Percentiles rank a stretch among this genome's conserved stretches.
These are phyloP conservation scores for Astyanax mexicanus DNA, from an alignment of 2,797 vertebrate genomes.

Conservation along the genomic window DNA sequence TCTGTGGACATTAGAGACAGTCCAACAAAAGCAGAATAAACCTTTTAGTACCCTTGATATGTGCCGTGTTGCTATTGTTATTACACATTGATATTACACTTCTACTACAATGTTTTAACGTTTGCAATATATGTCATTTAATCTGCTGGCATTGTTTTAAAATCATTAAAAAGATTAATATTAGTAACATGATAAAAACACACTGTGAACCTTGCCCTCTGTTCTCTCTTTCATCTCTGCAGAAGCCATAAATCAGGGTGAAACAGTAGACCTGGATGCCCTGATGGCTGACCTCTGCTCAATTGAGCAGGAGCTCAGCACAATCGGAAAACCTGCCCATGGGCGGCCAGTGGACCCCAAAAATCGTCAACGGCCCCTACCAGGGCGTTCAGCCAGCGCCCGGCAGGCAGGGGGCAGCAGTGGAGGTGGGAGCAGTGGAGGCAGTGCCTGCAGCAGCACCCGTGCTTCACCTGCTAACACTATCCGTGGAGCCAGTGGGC, in stretches of 20 bases:
- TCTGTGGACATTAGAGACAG: no score
- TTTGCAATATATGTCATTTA: no score
- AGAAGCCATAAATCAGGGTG: conserved; percentile 96
- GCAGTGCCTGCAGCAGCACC: conserved; percentile 85
- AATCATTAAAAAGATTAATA: no score
- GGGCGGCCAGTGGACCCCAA: conserved; percentile 79
- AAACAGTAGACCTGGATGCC: conserved; percentile 93
- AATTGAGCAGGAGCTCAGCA: conserved; percentile 95
- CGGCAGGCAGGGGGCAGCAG: conserved; percentile 80
- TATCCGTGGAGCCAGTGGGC: conserved; percentile 67
- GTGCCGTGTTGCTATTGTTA: no score
- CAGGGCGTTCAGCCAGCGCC: conserved; percentile 74
- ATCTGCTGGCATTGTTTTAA: no score
- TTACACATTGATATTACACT: no score
- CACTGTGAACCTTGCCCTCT: no score
- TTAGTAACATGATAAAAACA: no score
- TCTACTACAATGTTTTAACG: no score
- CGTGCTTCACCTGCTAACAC: conserved; percentile 85
- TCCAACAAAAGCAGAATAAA: no score
- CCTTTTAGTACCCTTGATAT: no score
- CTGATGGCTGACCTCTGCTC: conserved; percentile 98
- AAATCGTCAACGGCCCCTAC: conserved; percentile 82
- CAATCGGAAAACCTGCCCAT: conserved; percentile 81
- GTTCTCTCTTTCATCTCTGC: no score
- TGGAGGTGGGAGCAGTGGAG: conserved; percentile 80